Conservation (phyloP, 2,888 invertebrate genomes). For the Scaptomyza caliginosa region DNA sequence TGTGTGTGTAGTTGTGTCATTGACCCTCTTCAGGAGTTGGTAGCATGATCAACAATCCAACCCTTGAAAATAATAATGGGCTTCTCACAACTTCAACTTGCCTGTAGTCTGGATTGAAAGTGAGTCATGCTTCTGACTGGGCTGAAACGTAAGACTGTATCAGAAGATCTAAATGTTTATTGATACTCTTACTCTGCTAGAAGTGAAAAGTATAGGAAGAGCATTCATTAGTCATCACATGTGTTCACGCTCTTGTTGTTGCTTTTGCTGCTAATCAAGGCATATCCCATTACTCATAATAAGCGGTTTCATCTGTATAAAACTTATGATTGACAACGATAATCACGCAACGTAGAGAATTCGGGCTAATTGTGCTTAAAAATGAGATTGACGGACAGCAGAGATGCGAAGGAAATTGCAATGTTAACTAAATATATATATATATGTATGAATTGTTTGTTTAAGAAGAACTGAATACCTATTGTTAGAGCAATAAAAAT, state of each 20-base stretch:
- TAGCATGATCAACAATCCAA: slow-evolving; percentile 22
- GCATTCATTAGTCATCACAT: neutral
- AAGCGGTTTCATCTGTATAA: slow-evolving; percentile 21
- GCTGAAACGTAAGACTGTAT: slow-evolving; percentile 1
- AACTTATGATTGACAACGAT: slow-evolving; percentile 48
- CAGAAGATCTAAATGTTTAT: neutral
- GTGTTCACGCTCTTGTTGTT: neutral
- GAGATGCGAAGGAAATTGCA: slow-evolving; percentile 14
- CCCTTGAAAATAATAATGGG: slow-evolving; percentile 19
- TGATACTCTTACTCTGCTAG: neutral
- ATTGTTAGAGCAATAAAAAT: slow-evolving; percentile 40
- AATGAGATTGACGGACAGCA: slow-evolving; percentile 4
- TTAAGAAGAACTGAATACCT: slow-evolving; percentile 1
- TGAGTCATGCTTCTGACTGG: slow-evolving; percentile 29
- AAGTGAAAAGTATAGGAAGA: neutral
- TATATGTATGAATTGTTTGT: neutral
- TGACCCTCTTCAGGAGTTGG: slow-evolving; percentile 27
- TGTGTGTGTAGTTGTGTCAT: slow-evolving; percentile 20
- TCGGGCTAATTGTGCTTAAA: slow-evolving; percentile 32
- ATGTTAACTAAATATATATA: neutral
- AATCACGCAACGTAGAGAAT: slow-evolving; percentile 35
- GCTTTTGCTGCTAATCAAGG: slow-evolving; percentile 30
- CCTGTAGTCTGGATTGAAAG: slow-evolving; percentile 4
- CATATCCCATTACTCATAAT: slow-evolving; percentile 56
- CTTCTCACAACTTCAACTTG: slow-evolving; percentile 15